Base-by-base conservation (phyloP, 2,797 vertebrate genomes). In the Epinephelus malabaricus region DNA sequence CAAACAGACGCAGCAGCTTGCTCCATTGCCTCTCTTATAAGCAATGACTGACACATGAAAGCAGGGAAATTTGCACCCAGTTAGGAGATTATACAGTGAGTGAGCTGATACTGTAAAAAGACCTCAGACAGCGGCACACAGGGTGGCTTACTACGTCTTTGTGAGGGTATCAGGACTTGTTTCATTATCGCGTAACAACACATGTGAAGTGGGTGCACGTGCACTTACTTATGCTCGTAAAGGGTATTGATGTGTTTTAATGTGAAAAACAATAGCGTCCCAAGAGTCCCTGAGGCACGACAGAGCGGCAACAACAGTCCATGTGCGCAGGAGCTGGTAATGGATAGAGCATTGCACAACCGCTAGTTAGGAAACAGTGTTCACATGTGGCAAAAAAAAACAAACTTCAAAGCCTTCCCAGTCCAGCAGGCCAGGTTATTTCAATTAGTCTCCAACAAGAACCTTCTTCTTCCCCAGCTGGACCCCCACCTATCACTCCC, bases 21-120 rank as follows among this genome's bases (percentile, higher is more conserved):
- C 86, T 86, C 69, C 82, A 79, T 50, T 83, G 91, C 80, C 69
- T 90, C 81, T 81, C 80, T 59, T 59, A 54, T 88, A 81, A 92
- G 90, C 78, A 53, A 55, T 68, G 84, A 92, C 70, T 87, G 91
- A 92, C 91, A 90, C 87, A 92, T 89, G 79, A 94, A 93, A 92
- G 89, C 70, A 54, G 75, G 69, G 64, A 80, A 86, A 86, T 86
- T 78, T 85, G 72, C 83, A 79, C 70, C 50, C 88, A 81, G 78
- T 89, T 80, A 78, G 69, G 68, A 88, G 88, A 94, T 94, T 92
- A 92, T 54, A 86, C 72, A 71, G 68, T 12, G 25, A 75, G 63
- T 43, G 66, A 72, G 55, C 60, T 2, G 76, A 86, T 73, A 59
- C 55, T 59, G 64, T 30, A 79, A 73, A 85, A 68, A 82, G 76